Percentiles rank a stretch among this genome's conserved stretches.
phyloP scores from a whole-genome alignment of 1,140 invertebrate species.

The Drosophila nigrodunni region DNA sequence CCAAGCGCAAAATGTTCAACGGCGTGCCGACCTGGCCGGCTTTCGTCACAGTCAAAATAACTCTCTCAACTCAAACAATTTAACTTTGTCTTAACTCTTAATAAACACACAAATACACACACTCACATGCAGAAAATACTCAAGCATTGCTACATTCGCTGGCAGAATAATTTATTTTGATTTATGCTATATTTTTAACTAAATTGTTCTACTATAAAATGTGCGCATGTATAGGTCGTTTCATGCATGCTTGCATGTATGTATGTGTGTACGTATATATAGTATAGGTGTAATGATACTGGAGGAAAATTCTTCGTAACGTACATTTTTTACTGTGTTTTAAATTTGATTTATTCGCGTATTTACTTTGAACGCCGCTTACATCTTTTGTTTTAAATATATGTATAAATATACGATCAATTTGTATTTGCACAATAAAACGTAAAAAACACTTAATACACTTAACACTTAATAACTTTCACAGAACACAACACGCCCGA shows the following conservation, averaged over 20 bases:
- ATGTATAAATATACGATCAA: constrained; percentile 21
- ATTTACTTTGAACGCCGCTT: constrained; percentile 26
- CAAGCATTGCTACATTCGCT: constrained; percentile 15
- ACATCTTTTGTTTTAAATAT: constrained; percentile 37
- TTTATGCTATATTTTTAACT: constrained; percentile 55
- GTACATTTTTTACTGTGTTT: constrained; percentile 37
- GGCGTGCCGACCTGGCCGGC: constrained; percentile 52
- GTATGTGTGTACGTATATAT: constrained; percentile 19
- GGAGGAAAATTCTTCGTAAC: constrained; percentile 37
- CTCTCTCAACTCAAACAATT: constrained; percentile 33
- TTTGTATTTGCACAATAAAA: constrained; percentile 25
- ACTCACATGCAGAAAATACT: constrained; percentile 5
- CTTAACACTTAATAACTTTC: constrained; percentile 13
- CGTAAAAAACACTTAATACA: constrained; percentile 14
- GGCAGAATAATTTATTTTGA: constrained; percentile 40
- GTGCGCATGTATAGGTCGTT: constrained; percentile 11
- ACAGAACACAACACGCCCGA: constrained; percentile 45
- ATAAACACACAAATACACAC: constrained; percentile 23
- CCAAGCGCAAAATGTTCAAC: constrained; percentile 75
- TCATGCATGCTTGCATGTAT: constrained; percentile 16
- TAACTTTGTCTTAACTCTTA: constrained; percentile 33
- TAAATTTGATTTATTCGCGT: constrained; percentile 33
- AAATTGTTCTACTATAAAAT: constrained; percentile 55
- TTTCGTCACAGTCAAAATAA: constrained; percentile 38
- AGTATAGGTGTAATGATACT: constrained; percentile 20